Base-by-base conservation (phyloP, 2,113 vertebrate species). In the Protobothrops flavoviridis region DNA sequence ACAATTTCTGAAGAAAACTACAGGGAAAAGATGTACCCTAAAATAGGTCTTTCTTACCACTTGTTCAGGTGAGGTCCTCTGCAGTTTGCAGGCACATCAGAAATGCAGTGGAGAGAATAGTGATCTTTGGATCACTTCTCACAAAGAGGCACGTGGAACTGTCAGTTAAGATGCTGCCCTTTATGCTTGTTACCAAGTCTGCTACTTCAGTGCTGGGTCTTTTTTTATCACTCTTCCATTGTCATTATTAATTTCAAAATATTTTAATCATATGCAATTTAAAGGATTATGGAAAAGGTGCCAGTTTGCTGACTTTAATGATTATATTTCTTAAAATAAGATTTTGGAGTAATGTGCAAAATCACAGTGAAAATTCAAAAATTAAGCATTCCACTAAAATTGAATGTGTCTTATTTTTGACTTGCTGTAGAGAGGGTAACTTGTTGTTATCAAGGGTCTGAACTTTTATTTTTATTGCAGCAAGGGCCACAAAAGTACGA, bases 21-120 rank as follows among this genome's bases (percentile, higher is more conserved):
- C 69, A 94, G 50, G 91, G 91, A 10, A 92, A 4, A n/a, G 64
- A 92, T 53, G 43, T 93, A 91, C 87, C 74, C 23, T 17, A 90
- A 43, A 81, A 92, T 92, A 69, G 85, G n/a, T 24, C 0, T 0
- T 93, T 94, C 97, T 97, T 97, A 97, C 97, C 97, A 94, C 94
- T 92, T 93, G 95, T 87, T 92, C 87, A 10, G 45, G 20, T 87
- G 55, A 89, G 93, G 94, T 96, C 95, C 95, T 95, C 48, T 91
- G 90, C 91, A 94, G 94, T 91, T 97, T 95, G 95, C 91, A 91
- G 96, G 94, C 96, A 91, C 93, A 74, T 95, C 94, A 90, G 94
- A 96, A 97, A 94, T 96, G 96, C 95, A 95, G 94, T 56, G 57
- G 91, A 74, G 21, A 90, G 26, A 90, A 92, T n/a, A 55, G 88